phyloP scores from a whole-genome alignment of 2,113 vertebrate genomes.

The Spheniscus mendiculus region DNA sequence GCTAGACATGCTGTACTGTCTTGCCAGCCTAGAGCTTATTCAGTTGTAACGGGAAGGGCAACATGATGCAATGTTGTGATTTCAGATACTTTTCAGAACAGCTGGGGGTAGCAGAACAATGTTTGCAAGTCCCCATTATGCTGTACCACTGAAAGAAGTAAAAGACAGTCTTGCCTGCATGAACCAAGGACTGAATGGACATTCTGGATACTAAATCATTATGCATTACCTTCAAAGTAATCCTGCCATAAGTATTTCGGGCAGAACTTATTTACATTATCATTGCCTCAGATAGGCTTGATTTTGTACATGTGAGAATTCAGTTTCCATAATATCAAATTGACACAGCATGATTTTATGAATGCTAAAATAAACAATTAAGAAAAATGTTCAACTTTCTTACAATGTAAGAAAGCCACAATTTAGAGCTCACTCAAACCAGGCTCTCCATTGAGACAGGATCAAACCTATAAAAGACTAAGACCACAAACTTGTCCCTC shows the following conservation, averaged over 20 bases:
- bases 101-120: not conserved
- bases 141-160: not conserved
- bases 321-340: not conserved
- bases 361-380: not conserved
- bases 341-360: not conserved
- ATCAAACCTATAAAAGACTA: not conserved
- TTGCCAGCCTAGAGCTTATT: not conserved
- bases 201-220: not conserved
- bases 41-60: not conserved
- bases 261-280: not conserved
- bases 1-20: not conserved
- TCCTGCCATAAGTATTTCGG: not conserved
- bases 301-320: not conserved
- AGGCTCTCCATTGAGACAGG: not conserved
- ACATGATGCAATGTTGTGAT: not conserved
- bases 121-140: not conserved
- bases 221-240: not conserved
- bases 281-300: not conserved
- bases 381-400: not conserved
- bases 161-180: not conserved
- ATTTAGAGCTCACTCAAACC: not conserved
- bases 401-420: not conserved
- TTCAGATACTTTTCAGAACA: not conserved
- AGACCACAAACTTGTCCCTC: not conserved
- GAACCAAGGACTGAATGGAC: not conserved